phyloP scores from a whole-genome alignment of 2,113 vertebrate genomes.

The Gallinago paraguaiae region DNA sequence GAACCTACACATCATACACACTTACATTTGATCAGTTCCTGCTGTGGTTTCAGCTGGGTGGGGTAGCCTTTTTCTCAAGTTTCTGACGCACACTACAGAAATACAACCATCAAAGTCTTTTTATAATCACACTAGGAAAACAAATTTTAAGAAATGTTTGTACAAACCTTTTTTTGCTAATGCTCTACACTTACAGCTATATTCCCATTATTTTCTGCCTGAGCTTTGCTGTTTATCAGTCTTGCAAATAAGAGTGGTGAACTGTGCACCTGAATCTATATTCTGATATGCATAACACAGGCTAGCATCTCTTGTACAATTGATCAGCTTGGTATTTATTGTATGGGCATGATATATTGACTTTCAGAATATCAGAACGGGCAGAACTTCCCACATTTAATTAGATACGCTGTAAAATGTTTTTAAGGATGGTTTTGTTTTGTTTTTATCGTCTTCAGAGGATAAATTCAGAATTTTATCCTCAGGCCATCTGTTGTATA shows the following conservation, averaged over 20 bases:
- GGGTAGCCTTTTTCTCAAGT: conserved; percentile 37
- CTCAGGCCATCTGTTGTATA: neutral
- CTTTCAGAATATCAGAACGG: neutral
- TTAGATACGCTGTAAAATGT: neutral
- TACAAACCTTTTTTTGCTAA: neutral
- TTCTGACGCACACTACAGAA: neutral
- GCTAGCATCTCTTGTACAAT: neutral
- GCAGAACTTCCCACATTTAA: neutral
- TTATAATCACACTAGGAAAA: neutral
- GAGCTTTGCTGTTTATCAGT: neutral
- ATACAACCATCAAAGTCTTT: neutral
- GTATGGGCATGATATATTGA: neutral
- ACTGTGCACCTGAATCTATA: neutral
- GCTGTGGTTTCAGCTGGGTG: conserved; percentile 72
- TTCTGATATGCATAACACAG: neutral
- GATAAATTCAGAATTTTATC: neutral
- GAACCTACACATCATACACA: neutral
- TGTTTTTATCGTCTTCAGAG: neutral
- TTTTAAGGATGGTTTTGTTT: neutral
- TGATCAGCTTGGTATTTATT: neutral
- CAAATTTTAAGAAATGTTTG: conserved; percentile 4
- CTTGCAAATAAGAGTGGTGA: neutral
- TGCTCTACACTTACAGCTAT: neutral
- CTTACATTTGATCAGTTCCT: conserved; percentile 32
- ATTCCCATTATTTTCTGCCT: neutral